Conservation (phyloP, 2,113 vertebrate genomes). For the Pantherophis guttatus region DNA sequence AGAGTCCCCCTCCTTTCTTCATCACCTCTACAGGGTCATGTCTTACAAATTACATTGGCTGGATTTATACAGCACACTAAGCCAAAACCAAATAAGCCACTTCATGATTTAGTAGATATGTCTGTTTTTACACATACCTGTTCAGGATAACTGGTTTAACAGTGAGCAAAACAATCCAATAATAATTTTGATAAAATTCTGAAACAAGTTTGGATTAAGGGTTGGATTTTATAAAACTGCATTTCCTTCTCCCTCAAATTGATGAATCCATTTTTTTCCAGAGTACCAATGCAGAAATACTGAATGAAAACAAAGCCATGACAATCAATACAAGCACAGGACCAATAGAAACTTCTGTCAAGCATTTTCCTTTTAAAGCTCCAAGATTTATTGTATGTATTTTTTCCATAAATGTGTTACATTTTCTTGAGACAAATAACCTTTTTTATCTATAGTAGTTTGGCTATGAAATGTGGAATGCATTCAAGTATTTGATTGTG, state of each 20-base stretch:
- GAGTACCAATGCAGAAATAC: conserved; percentile 68
- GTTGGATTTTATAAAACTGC: not conserved
- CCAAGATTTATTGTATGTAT: conserved; percentile 84
- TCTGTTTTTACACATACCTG: not conserved
- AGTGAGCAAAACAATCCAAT: not conserved
- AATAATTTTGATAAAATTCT: not conserved
- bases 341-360: conserved; percentile 73
- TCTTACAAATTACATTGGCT: not conserved
- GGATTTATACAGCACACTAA: not conserved
- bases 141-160: not conserved
- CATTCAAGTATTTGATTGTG: not conserved
- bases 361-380: conserved; percentile 88
- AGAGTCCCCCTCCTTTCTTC: no score
- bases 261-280: conserved; percentile 23
- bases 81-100: not conserved
- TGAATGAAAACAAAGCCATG: conserved; percentile 77
- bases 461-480: not conserved
- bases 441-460: not conserved
- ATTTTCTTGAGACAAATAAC: not conserved
- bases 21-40: no score
- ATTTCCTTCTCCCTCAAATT: not conserved
- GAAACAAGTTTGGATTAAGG: not conserved
- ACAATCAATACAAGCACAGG: conserved; percentile 68
- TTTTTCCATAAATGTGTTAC: not conserved
- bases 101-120: not conserved